Conservation (phyloP, 2,888 invertebrate species). For the Noctua pronuba region DNA sequence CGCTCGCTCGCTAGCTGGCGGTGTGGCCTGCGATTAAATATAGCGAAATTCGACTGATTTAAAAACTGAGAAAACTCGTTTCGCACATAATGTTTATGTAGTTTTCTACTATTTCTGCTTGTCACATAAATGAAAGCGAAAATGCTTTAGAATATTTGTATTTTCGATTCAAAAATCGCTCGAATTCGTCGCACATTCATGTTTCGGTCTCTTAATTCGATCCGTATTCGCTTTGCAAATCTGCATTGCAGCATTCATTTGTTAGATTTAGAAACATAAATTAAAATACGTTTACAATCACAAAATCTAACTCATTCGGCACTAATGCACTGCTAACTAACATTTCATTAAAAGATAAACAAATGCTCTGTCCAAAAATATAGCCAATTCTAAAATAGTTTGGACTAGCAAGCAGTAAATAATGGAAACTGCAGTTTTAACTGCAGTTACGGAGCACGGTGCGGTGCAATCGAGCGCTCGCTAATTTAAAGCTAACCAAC, state of each 20-base stretch:
- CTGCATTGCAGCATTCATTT: background rate
- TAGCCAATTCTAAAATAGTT: conserved; percentile 7
- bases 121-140: background rate
- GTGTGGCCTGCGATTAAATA: no score
- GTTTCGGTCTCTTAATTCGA: background rate
- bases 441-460: background rate
- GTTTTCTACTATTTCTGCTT: background rate
- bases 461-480: conserved; percentile 18
- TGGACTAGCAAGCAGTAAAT: conserved; percentile 26
- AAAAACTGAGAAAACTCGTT: background rate
- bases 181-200: background rate
- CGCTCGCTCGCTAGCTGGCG: no score
- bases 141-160: background rate
- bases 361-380: conserved; percentile 1
- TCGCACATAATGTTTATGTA: background rate
- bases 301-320: background rate
- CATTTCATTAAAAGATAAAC: conserved; percentile 23
- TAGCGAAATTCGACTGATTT: background rate
- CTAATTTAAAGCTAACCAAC: conserved; percentile 22
- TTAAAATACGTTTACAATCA: conserved; percentile 1
- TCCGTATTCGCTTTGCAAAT: background rate
- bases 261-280: background rate
- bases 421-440: conserved; percentile 38
- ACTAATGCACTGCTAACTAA: background rate
- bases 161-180: background rate